phyloP scores from a whole-genome alignment of 2,113 vertebrate genomes.

The Probosciger aterrimus region DNA sequence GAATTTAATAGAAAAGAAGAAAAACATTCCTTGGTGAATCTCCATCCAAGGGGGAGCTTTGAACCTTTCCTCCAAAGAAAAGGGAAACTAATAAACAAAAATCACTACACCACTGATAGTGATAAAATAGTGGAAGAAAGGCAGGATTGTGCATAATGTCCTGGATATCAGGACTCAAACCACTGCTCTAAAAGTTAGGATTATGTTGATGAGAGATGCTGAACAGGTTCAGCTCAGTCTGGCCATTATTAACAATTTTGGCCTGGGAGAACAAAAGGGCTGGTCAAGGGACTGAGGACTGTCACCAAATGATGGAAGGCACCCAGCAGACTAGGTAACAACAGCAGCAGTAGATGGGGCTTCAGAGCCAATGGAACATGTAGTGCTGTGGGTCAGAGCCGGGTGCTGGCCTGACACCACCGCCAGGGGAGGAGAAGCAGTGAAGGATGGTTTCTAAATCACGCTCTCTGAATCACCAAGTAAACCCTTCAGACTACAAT shows the following conservation, averaged over 20 bases:
- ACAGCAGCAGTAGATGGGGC: neutral
- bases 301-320: rapidly evolving
- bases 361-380: neutral
- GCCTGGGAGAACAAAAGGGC: neutral
- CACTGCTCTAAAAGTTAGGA: neutral
- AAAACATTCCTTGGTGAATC: neutral
- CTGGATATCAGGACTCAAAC: neutral
- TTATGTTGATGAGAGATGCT: neutral
- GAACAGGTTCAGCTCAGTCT: neutral
- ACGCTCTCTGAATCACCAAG: neutral
- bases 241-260: neutral
- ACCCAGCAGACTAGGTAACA: neutral
- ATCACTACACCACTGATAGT: neutral
- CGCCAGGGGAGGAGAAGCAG: neutral
- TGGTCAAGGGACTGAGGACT: neutral
- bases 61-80: neutral
- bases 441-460: neutral
- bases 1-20: neutral
- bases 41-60: neutral
- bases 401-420: neutral
- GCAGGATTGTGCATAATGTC: neutral
- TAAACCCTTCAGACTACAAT: neutral
- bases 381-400: neutral
- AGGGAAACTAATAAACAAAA: neutral
- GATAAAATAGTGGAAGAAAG: neutral